These are phyloP conservation scores for Scelioninae gen. 2 DNA, from an alignment of 2,888 invertebrate species.

Conservation along the genomic window DNA sequence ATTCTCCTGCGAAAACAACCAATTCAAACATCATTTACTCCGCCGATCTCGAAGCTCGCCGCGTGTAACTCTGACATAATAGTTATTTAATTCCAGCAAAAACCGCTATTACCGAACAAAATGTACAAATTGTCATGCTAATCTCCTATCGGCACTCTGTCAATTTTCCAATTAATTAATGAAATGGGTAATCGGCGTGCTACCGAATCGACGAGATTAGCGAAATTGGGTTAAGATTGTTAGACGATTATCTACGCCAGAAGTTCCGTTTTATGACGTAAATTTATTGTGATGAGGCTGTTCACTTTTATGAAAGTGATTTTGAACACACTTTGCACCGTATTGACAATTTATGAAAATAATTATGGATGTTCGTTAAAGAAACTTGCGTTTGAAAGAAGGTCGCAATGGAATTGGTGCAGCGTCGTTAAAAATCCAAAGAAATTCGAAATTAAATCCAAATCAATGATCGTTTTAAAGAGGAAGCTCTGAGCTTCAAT, in stretches of 20 bases:
- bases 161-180: slow-evolving; percentile 44
- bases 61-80: slow-evolving; percentile 10
- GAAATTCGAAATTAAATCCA: too few relatives aligned
- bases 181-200: slow-evolving; percentile 23
- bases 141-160: slow-evolving; percentile 8
- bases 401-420: too few relatives aligned
- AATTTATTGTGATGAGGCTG: slow-evolving; percentile 53
- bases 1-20: slow-evolving; percentile 79
- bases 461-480: too few relatives aligned
- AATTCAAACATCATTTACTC: slow-evolving; percentile 35
- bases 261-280: slow-evolving; percentile 37
- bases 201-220: slow-evolving; percentile 16
- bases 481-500: too few relatives aligned
- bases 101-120: slow-evolving; percentile 18
- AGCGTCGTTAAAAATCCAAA: too few relatives aligned
- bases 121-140: slow-evolving; percentile 33
- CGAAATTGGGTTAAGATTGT: slow-evolving; percentile 42
- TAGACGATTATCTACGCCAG: slow-evolving; percentile 36
- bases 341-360: too few relatives aligned
- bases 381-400: too few relatives aligned
- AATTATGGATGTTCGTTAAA: too few relatives aligned
- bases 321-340: too few relatives aligned
- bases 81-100: slow-evolving; percentile 23
- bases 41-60: slow-evolving; percentile 14
- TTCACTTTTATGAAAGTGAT: slow-evolving; percentile 51